Evolutionary conservation across 2,888 invertebrate genomes (phyloP).

Genomic region (Dynastes maya): DNA sequence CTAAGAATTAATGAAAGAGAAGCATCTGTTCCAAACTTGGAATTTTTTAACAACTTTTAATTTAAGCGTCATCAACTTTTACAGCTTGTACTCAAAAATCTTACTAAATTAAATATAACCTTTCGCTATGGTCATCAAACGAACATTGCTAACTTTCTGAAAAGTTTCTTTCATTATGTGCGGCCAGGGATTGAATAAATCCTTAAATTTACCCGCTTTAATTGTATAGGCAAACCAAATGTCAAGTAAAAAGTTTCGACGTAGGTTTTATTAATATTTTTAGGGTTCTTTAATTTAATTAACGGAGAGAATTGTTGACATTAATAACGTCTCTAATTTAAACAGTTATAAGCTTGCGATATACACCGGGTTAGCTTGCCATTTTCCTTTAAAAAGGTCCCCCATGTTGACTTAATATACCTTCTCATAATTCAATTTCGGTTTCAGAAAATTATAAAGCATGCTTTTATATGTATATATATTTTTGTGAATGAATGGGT

Average conservation of each 20-base stretch:
- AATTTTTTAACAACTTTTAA: constrained; percentile 7
- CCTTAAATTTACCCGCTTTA: constrained; percentile 2
- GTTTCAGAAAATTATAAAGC: too few species aligned
- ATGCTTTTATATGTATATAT: too few species aligned
- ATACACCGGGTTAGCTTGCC: background rate
- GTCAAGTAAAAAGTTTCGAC: constrained; percentile 20
- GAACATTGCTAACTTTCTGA: constrained; percentile 12
- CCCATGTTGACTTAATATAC: too few species aligned
- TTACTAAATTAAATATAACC: constrained; percentile 10
- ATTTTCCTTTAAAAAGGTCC: too few species aligned
- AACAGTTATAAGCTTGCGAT: background rate
- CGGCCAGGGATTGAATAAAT: constrained; percentile 2
- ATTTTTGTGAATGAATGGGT: too few species aligned
- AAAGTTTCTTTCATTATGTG: constrained; percentile 5
- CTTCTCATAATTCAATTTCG: too few species aligned
- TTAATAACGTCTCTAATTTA: constrained; percentile 11
- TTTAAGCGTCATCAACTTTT: background rate
- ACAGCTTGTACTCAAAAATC: constrained; percentile 9
- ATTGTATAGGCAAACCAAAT: constrained; percentile 13
- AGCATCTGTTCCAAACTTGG: background rate
- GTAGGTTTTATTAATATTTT: constrained; percentile 26
- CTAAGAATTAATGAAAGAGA: background rate
- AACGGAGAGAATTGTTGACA: constrained; percentile 6
- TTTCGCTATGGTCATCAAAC: background rate
- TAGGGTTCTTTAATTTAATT: constrained; percentile 3